Conservation (phyloP, 2,113 vertebrate genomes). For the Sprattus sprattus region DNA sequence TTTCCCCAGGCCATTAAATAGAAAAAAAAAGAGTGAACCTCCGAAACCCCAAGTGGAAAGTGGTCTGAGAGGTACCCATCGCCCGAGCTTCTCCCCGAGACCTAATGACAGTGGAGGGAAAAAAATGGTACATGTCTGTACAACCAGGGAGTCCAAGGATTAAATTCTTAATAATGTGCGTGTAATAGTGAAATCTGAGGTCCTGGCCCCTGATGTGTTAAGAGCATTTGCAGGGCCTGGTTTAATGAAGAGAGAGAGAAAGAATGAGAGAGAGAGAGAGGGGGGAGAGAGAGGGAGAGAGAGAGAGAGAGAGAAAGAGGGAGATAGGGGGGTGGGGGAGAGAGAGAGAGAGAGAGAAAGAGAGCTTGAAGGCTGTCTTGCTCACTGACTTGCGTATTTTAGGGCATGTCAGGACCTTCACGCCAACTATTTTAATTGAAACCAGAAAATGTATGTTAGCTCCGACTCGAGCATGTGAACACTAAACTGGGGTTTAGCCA, state of each 20-base stretch:
- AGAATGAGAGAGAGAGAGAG: not conserved
- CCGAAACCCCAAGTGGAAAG: constrained; percentile 53
- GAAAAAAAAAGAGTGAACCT: constrained; percentile 53
- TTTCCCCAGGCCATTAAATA: constrained; percentile 66
- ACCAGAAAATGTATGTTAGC: constrained; percentile 68
- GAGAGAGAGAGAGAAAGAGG: not conserved
- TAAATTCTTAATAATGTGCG: constrained; percentile 62
- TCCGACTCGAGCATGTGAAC: constrained; percentile 39
- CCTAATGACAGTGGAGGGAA: constrained; percentile 58
- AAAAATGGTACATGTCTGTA: constrained; percentile 67
- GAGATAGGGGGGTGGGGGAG: not conserved
- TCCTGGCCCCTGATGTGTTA: constrained; percentile 66
- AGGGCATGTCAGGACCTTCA: constrained; percentile 64
- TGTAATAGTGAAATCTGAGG: constrained; percentile 66
- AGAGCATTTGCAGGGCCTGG: constrained; percentile 64
- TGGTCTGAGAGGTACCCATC: constrained; percentile 55
- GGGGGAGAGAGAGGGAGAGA: not conserved
- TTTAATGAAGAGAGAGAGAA: constrained; percentile 61
- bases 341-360: not conserved
- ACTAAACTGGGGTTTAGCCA: constrained; percentile 44
- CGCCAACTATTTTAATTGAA: constrained; percentile 69
- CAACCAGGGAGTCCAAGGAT: constrained; percentile 64
- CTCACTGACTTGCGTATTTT: constrained; percentile 45
- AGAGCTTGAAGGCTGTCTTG: constrained; percentile 37
- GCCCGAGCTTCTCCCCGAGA: constrained; percentile 59